These are phyloP conservation scores for Cryptotermes secundus DNA, from an alignment of 1,140 invertebrate species.

Conservation along the genomic window DNA sequence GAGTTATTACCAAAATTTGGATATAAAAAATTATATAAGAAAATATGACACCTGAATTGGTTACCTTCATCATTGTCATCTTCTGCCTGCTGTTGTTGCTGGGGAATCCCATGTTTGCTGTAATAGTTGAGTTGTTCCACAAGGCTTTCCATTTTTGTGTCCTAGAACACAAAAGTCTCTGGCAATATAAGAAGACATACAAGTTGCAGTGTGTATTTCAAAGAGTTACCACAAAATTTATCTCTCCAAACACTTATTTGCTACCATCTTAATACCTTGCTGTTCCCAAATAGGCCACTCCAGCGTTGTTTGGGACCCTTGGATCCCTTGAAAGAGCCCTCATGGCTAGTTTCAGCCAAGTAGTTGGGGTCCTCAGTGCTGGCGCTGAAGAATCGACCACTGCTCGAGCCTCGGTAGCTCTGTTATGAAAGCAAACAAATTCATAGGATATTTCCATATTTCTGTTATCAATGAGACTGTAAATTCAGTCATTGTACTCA, in stretches of 20 bases:
- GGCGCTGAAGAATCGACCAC: constrained; percentile 60
- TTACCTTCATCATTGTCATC: constrained; percentile 52
- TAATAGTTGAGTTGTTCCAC: constrained; percentile 68
- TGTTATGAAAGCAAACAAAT: constrained; percentile 37
- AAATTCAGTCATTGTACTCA: constrained; percentile 44
- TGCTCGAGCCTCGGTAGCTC: constrained; percentile 53
- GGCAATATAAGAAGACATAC: no score
- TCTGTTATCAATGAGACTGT: not conserved
- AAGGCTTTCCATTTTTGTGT: constrained; percentile 62
- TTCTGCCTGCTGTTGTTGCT: constrained; percentile 43
- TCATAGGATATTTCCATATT: not conserved
- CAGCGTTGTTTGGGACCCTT: constrained; percentile 60
- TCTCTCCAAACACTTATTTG: no score
- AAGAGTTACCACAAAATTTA: no score
- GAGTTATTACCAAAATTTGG: no score
- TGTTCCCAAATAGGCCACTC: constrained; percentile 65
- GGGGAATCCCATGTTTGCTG: constrained; percentile 66
- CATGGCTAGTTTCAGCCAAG: constrained; percentile 48
- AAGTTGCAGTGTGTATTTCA: no score
- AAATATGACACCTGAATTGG: not conserved
- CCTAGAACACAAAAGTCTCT: constrained; percentile 41
- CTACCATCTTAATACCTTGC: constrained; percentile 46
- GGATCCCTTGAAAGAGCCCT: constrained; percentile 50
- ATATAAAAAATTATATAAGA: no score
- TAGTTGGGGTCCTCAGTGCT: constrained; percentile 60